phyloP scores from a whole-genome alignment of 2,888 invertebrate species.

The Pyrrhia umbra region DNA sequence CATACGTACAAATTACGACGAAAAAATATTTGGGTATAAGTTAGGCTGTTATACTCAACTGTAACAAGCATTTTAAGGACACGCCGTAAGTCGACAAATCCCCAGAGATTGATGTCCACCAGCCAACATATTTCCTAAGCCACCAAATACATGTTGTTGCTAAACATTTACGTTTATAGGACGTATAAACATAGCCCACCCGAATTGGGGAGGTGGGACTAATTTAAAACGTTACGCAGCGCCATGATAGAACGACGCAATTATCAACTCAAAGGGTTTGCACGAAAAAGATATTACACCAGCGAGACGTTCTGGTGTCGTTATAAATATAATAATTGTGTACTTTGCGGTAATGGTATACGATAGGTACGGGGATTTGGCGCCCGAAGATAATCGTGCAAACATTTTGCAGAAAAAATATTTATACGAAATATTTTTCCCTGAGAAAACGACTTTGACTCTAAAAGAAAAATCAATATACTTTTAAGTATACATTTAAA shows the following conservation, averaged over 20 bases:
- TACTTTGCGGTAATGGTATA: slow-evolving; percentile 28
- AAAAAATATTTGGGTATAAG: slow-evolving; percentile 45
- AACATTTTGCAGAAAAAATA: not conserved
- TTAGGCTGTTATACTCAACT: slow-evolving; percentile 33
- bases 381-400: slow-evolving; percentile 2
- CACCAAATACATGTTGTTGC: slow-evolving; percentile 58
- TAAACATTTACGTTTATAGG: slow-evolving; percentile 72
- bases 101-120: slow-evolving; percentile 71
- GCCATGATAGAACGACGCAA: slow-evolving; percentile 70
- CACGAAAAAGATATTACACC: slow-evolving; percentile 66
- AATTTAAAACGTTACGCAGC: slow-evolving; percentile 70
- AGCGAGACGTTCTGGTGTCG: slow-evolving; percentile 55
- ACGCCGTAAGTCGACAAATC: slow-evolving; percentile 66
- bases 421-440: not conserved
- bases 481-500: too few species aligned
- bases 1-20: slow-evolving; percentile 10
- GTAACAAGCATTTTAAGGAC: slow-evolving; percentile 57
- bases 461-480: too few species aligned
- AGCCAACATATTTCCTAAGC: slow-evolving; percentile 58
- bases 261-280: slow-evolving; percentile 69
- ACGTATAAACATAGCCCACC: slow-evolving; percentile 69
- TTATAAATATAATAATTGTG: slow-evolving; percentile 61
- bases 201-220: slow-evolving; percentile 73
- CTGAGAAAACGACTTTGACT: too few species aligned
- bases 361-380: slow-evolving; percentile 18